Base-by-base conservation (phyloP, 2,888 invertebrate species). In the Andrena trimmerana region DNA sequence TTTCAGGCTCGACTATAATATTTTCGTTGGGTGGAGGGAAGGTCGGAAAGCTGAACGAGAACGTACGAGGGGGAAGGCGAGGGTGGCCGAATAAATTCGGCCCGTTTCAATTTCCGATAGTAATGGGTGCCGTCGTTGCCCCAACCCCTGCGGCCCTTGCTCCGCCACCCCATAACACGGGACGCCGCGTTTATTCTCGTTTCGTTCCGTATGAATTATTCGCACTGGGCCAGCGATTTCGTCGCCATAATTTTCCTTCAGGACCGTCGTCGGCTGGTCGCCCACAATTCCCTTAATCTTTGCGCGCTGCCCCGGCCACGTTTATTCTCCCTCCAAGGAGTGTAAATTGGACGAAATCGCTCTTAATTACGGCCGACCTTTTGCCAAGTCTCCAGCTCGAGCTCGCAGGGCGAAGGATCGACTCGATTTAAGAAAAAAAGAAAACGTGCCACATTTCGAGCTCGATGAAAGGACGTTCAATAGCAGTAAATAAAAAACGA, bases 81-180 rank as follows among this genome's bases (percentile, higher is more conserved):
- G 50, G 66, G 79, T 60, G 29, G 52, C 52, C 81, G 83, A 86
- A 87, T 89, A 89, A 89, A 89, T 87, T 89, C 77, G 85, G 67
- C 78, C 77, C 67, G 86, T 88, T 89, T 88, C 89, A 89, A 88
- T 89, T 89, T 89, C 87, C 88, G 84, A 86, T 89, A 84, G 86
- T 81, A 83, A 83, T 81, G 82, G 81, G 73, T 42, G 63, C 52
- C 75, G 70, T 80, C 70, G 71, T 72, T 50, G 31, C 42, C 42
- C 48, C 33, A 8, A 33, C 59, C 69, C 68, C 42, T 8, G 7
- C 29, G 13, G 13, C 60, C n/a, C 48, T 16, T 20, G 4, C 16
- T 20, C 10, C 33, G 8, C 3, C 16, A 33, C 33, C 42, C 36
- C 27, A 62, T 77, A 72, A 76, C 60, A 33, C 67, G 68, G 66